Evolutionary conservation across 2,113 vertebrate genomes (phyloP).

Genomic region (Cheilinus undulatus): DNA sequence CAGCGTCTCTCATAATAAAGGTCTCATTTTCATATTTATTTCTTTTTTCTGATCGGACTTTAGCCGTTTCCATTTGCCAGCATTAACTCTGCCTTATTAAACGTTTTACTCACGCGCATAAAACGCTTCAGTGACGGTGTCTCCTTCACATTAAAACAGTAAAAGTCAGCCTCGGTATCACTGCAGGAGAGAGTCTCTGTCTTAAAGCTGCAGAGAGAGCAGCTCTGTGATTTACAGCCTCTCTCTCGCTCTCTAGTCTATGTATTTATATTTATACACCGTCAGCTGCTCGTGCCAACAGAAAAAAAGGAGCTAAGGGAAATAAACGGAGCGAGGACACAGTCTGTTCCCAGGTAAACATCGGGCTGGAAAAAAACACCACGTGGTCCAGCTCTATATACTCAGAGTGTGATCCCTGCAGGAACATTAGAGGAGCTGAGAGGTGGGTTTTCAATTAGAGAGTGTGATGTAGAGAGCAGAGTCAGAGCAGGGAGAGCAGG

Average conservation of each 20-base stretch:
- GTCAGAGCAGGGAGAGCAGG: neutral
- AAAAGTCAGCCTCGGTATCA: neutral
- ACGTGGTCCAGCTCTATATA: neutral
- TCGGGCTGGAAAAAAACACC: conserved; percentile 44
- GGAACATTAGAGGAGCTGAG: neutral
- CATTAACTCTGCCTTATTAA: conserved; percentile 35
- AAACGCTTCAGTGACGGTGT: conserved; percentile 40
- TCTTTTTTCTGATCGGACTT: neutral
- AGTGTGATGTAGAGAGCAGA: neutral
- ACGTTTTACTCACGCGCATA: conserved; percentile 17
- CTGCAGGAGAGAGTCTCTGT: neutral
- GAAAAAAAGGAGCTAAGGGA: neutral
- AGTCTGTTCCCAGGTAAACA: conserved; percentile 62
- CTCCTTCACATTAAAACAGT: conserved; percentile 17
- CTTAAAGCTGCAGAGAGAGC: neutral
- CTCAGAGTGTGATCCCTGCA: too few species aligned
- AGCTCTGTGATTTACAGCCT: conserved; percentile 41
- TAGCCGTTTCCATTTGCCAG: conserved; percentile 15
- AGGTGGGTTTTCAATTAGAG: conserved; percentile 42
- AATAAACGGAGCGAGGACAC: conserved; percentile 36
- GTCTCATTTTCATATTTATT: neutral
- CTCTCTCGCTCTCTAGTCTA: too few species aligned
- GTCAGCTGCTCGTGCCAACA: conserved; percentile 37
- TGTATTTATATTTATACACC: conserved; percentile 40
- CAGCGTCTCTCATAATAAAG: too few species aligned